Base-by-base conservation (phyloP, 2,888 invertebrate species). In the Melanchra persicariae region DNA sequence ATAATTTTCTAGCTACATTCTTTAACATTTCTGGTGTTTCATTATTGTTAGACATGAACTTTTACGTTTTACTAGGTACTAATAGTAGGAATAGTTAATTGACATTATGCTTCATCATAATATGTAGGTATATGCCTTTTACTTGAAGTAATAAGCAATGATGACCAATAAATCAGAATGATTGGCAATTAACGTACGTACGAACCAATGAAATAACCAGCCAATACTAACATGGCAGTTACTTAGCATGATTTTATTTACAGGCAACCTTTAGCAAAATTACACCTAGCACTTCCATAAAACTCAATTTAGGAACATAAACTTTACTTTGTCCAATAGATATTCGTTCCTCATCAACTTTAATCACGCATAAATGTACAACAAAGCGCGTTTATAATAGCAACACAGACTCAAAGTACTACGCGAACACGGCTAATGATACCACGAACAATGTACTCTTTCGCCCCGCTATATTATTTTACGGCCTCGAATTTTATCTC, bases 401-500 rank as follows among this genome's bases (percentile, higher is more conserved):
- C 86, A 82, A 79, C 76, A 75, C 84, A 34, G 54, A 58, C 54
- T 82, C 84, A 88, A 89, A 91, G 88, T 88, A 87, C 85, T 87
- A 84, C 85, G 88, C 82, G 84, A 89, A 90, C 87, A 85, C 80
- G 84, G 84, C 83, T 88, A 82, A 89, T 87, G 87, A 90, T 92
- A 91, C 91, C 89, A 89, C 87, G 85, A 87, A 90, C 90, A 91
- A 91, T 91, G 90, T 91, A 88, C 89, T 90, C 89, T 87, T 90
- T 90, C 89, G 87, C 86, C 84, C 82, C 83, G 86, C 86, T 87
- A 88, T 89, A 90, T 90, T 91, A 91, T 91, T 93, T 93, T 92
- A 93, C 87, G 89, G 86, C 88, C 87, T 89, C 89, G 90, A 93
- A 92, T 93, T 92, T 92, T 91, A 93, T 93, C 91, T 92, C 88